Evolutionary conservation across 2,888 invertebrate species (phyloP).

Genomic region (Prosapia bicincta): DNA sequence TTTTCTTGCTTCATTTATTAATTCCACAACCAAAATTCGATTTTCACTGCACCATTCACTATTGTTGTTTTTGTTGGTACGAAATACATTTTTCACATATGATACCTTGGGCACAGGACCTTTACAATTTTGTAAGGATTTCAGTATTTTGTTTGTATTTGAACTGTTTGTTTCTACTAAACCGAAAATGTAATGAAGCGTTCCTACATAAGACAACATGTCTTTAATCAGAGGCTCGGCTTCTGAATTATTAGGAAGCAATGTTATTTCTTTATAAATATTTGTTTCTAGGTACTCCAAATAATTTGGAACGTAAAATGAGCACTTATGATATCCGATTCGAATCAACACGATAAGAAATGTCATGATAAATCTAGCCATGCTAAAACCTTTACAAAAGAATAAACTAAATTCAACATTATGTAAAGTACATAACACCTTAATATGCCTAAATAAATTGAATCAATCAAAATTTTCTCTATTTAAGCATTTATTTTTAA

Average conservation of each 20-base stretch:
- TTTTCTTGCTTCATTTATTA: not conserved
- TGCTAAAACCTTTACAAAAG: too few relatives aligned
- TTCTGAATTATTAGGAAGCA: not conserved
- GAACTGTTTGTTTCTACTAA: not conserved
- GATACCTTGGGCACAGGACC: not conserved
- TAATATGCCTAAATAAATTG: too few relatives aligned
- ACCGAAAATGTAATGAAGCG: not conserved
- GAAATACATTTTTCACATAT: not conserved
- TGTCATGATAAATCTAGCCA: not conserved
- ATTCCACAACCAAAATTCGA: not conserved
- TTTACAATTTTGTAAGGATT: not conserved
- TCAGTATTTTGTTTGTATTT: not conserved
- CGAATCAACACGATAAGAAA: not conserved
- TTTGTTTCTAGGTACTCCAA: not conserved
- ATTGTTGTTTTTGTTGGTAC: not conserved
- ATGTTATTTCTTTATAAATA: not conserved
- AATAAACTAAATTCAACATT: too few relatives aligned
- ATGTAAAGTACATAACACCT: too few relatives aligned
- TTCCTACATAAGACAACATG: not conserved
- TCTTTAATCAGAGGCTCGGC: not conserved
- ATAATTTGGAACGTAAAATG: not conserved
- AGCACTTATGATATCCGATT: not conserved
- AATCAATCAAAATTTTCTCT: too few relatives aligned
- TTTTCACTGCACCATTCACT: not conserved
- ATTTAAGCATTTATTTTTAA: too few relatives aligned